phyloP scores from a whole-genome alignment of 2,888 invertebrate genomes.

The Nephrocerus scutellatus region DNA sequence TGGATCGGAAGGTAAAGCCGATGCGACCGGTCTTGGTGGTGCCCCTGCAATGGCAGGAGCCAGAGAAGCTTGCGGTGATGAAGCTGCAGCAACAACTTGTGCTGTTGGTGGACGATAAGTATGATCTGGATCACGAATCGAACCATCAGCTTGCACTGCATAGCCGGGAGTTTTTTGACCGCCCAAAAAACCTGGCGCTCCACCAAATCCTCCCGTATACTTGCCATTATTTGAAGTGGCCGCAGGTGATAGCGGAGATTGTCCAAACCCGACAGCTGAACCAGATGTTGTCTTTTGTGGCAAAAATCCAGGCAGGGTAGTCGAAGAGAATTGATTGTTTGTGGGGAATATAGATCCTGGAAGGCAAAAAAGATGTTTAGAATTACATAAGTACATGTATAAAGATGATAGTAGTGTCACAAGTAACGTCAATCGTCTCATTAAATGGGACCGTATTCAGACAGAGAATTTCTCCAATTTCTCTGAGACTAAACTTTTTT shows the following conservation, averaged over 20 bases:
- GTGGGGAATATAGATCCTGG: too few relatives aligned
- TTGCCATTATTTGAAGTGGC: constrained; percentile 28
- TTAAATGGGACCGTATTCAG: too few relatives aligned
- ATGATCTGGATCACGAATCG: constrained; percentile 23
- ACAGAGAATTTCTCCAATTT: too few relatives aligned
- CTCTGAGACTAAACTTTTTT: too few relatives aligned
- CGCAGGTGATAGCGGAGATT: constrained; percentile 1
- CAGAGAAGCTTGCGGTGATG: neutral
- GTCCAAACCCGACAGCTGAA: neutral
- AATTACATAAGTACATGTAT: too few relatives aligned
- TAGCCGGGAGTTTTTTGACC: constrained; percentile 26
- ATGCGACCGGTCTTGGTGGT: neutral
- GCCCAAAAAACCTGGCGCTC: constrained; percentile 31
- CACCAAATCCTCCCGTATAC: constrained; percentile 42
- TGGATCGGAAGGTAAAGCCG: neutral
- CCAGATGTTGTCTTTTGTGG: constrained; percentile 8
- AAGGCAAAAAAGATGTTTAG: too few relatives aligned
- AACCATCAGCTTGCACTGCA: constrained; percentile 25
- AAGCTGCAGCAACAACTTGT: neutral
- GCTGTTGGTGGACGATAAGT: constrained; percentile 13
- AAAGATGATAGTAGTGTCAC: too few relatives aligned
- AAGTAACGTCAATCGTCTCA: too few relatives aligned
- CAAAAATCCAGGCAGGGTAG: constrained; percentile 2
- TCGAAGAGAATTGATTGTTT: too few relatives aligned
- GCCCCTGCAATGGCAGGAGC: constrained; percentile 3